These are phyloP conservation scores for Morus bassanus DNA, from an alignment of 2,797 vertebrate genomes.

Conservation along the genomic window DNA sequence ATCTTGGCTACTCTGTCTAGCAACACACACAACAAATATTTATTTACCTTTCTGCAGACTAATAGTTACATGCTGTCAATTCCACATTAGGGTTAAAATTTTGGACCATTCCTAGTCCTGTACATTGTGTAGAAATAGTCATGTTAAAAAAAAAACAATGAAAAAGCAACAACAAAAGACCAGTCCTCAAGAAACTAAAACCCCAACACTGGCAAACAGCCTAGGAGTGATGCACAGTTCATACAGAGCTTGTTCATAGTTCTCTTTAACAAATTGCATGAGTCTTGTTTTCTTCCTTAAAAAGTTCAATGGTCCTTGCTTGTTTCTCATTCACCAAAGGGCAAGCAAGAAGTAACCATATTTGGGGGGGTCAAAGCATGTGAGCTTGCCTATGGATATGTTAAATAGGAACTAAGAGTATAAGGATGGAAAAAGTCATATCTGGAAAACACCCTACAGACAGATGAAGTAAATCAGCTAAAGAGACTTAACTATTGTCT, in stretches of 20 bases:
- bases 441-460: neutral
- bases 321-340: neutral
- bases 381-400: neutral
- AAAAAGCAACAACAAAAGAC: neutral
- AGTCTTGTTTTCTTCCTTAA: neutral
- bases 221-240: neutral
- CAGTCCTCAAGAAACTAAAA: neutral
- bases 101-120: neutral
- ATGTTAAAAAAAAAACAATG: neutral
- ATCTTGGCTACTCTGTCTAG: neutral
- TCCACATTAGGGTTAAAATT: neutral
- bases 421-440: neutral
- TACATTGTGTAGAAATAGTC: neutral
- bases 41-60: neutral
- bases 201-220: neutral
- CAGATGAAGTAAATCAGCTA: neutral
- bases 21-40: neutral
- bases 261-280: neutral
- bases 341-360: neutral
- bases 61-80: neutral
- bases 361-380: neutral
- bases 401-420: neutral
- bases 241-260: neutral
- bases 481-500: neutral
- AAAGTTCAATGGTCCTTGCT: neutral